Evolutionary conservation across 2,113 vertebrate species (phyloP).

Genomic region (Neopipo cinnamomea): DNA sequence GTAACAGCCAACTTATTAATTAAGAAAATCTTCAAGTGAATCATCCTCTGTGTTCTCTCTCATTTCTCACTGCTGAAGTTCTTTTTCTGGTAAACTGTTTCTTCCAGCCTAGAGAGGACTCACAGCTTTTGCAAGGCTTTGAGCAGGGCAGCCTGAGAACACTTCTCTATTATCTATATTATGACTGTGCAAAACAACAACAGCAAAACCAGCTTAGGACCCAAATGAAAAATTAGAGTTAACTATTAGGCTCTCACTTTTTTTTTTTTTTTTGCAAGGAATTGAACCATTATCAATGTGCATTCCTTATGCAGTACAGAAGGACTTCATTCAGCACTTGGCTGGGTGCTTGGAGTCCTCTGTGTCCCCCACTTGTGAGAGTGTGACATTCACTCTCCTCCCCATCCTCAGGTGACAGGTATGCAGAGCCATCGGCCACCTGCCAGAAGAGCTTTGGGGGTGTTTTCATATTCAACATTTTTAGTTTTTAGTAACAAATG

Average conservation of each 20-base stretch:
- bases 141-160: background rate
- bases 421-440: background rate
- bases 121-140: fast-evolving
- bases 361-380: background rate
- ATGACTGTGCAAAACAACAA: background rate
- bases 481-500: background rate
- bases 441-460: background rate
- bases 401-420: background rate
- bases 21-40: background rate
- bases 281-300: fast-evolving
- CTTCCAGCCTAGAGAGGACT: background rate
- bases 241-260: background rate
- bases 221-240: background rate
- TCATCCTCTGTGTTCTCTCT: background rate
- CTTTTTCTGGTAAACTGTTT: background rate
- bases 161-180: background rate
- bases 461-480: background rate
- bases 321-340: background rate
- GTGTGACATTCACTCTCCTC: background rate
- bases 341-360: background rate
- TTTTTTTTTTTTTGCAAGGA: background rate
- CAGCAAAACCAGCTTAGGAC: background rate
- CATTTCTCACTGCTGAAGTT: background rate
- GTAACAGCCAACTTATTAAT: background rate
- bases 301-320: background rate